Evolutionary conservation across 2,113 vertebrate species (phyloP), one percentile per base, ranked within the genome.

Genomic region (Lagenorhynchus albirostris): DNA sequence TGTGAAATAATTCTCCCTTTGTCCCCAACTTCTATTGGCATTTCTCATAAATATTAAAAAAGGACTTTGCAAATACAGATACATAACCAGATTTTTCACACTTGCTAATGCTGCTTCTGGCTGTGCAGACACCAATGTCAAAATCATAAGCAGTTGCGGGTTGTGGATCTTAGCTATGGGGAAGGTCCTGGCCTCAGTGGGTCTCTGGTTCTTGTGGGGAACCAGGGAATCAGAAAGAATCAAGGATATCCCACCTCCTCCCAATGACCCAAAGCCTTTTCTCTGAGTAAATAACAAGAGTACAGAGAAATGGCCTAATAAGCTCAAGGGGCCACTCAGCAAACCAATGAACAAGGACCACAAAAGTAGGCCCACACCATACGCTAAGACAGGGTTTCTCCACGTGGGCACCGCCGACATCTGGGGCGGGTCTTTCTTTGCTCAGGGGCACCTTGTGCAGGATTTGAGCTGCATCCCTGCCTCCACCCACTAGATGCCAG

Each of bases 41-140:
- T 79, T 83, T 91, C 94, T 94, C 60, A 77, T 85, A 88, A 94
- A 89, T 73, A 91, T 73, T 36, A 82, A 91, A 93, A 79, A 76
- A 53, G 55, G 82, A 85, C 60, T 90, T 87, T 89, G 55, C 11
- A 90, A 55, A 85, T 58, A 76, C 23, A 90, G 88, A 84, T 33
- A 53, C 5, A 55, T 11, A 82, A 17, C 17, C 10, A 86, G 21
- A 76, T 92, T 47, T 55, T 86, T 86, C 5, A 9, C 6, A 60
- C 36, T 76, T 93, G 85, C n/a, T 36, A 89, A 93, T 47, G 83
- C 53, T 6, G 44, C 73, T 82, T 96, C 58, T 47, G 62, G 60
- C 65, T 87, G 20, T 71, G 73, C 25, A 73, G 53, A 68, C 17
- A 47, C 36, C 65, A 79, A 33, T 6, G 38, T 55, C 36, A 17